A percentile compares a stretch with the other conserved stretches of the same genome.
Evolutionary conservation across 2,888 invertebrate genomes (phyloP).

Genomic region (Zelleria hepariella): DNA sequence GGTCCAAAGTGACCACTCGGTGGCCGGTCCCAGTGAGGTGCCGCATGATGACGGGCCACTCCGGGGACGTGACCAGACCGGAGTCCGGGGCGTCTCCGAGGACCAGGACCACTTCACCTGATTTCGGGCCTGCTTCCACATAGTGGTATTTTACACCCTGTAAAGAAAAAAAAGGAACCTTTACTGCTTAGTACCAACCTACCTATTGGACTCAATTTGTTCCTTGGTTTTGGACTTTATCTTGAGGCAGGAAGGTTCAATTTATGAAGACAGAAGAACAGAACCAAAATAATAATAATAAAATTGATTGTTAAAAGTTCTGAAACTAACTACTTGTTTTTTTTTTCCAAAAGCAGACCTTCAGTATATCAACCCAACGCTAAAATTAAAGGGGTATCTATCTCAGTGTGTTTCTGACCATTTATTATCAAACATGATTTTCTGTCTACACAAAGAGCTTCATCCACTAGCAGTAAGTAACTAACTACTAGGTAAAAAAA

Average conservation of each 20-base stretch:
- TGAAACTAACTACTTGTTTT: too few relatives aligned
- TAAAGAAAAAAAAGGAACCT: conserved; percentile 12
- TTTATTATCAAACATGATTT: neutral
- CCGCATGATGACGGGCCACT: conserved; percentile 43
- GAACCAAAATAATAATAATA: too few relatives aligned
- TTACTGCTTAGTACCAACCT: neutral
- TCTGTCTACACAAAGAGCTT: neutral
- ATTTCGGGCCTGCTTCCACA: conserved; percentile 54
- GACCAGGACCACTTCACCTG: conserved; percentile 44
- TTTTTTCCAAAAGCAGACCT: too few relatives aligned
- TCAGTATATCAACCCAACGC: too few relatives aligned
- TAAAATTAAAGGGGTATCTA: too few relatives aligned
- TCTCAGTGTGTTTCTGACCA: too few relatives aligned
- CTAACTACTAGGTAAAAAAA: too few relatives aligned
- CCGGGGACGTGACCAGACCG: conserved; percentile 44
- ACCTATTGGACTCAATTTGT: neutral
- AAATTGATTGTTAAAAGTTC: too few relatives aligned
- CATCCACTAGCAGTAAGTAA: too few relatives aligned
- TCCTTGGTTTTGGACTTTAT: too few relatives aligned
- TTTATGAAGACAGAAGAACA: too few relatives aligned
- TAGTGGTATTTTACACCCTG: conserved; percentile 66
- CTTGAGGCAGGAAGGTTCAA: too few relatives aligned
- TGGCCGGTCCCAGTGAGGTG: conserved; percentile 41
- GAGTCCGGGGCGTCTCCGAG: conserved; percentile 56
- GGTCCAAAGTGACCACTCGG: conserved; percentile 51